Conservation (phyloP, 2,888 invertebrate species). For the Rhorus exstirpatorius region DNA sequence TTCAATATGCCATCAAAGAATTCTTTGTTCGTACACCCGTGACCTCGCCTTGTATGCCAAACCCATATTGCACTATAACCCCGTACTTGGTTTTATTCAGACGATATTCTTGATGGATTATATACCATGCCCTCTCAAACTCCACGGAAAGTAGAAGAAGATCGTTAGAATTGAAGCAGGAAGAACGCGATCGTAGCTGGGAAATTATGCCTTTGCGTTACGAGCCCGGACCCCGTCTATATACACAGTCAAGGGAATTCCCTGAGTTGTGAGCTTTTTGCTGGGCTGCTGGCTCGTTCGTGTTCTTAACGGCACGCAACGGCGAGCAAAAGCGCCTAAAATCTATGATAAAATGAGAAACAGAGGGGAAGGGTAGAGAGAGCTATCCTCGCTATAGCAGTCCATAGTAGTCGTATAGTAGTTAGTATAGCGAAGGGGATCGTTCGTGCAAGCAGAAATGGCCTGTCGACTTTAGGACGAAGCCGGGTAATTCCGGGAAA, state of each 20-base stretch:
- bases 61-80: too few relatives aligned
- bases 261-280: neutral
- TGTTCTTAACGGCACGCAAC: slow-evolving; percentile 60
- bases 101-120: too few relatives aligned
- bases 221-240: too few relatives aligned
- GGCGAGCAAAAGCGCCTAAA: slow-evolving; percentile 35
- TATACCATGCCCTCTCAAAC: neutral
- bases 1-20: too few relatives aligned
- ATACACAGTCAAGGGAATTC: too few relatives aligned
- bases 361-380: neutral
- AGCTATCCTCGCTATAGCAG: slow-evolving; percentile 8
- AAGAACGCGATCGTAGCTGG: slow-evolving; percentile 33
- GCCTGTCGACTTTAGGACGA: slow-evolving; percentile 63
- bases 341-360: slow-evolving; percentile 20
- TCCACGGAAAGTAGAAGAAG: neutral
- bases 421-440: slow-evolving; percentile 40
- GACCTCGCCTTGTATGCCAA: too few relatives aligned
- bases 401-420: too few relatives aligned
- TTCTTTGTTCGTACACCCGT: too few relatives aligned
- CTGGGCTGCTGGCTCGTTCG: slow-evolving; percentile 2
- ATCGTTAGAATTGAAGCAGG: slow-evolving; percentile 16
- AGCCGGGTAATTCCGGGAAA: slow-evolving; percentile 28
- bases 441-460: slow-evolving; percentile 60
- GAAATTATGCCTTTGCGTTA: slow-evolving; percentile 55
- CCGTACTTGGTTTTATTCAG: too few relatives aligned